Conservation (phyloP, 2,888 invertebrate species). For the Eupithecia subfuscata region DNA sequence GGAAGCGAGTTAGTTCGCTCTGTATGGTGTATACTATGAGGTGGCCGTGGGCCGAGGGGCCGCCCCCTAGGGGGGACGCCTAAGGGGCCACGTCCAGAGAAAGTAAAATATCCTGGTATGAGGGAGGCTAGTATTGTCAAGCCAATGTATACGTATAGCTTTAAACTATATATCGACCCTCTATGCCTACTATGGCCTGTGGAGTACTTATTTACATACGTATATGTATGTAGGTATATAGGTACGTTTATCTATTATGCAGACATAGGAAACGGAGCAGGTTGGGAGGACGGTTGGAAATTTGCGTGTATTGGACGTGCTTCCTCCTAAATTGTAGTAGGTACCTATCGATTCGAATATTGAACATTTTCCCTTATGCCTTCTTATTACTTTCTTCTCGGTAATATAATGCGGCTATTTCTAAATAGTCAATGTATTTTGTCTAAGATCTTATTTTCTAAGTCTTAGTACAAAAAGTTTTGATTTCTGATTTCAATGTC, state of each 20-base stretch:
- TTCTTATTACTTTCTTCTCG: not conserved
- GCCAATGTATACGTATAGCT: constrained; percentile 81
- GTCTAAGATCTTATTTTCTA: not conserved
- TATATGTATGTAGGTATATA: constrained; percentile 54
- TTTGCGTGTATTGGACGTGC: constrained; percentile 70
- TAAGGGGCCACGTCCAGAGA: constrained; percentile 82
- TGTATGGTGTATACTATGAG: constrained; percentile 80
- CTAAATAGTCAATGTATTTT: not conserved
- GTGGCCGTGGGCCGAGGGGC: constrained; percentile 61
- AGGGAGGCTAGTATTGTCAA: constrained; percentile 84
- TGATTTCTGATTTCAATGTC: not conserved
- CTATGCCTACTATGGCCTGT: constrained; percentile 66
- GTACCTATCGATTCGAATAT: constrained; percentile 58
- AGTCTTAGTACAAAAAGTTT: not conserved
- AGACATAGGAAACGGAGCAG: constrained; percentile 80
- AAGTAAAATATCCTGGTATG: constrained; percentile 83
- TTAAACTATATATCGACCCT: constrained; percentile 81
- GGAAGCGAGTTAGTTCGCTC: constrained; percentile 80
- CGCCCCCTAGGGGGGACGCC: constrained; percentile 67
- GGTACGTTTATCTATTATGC: constrained; percentile 80
- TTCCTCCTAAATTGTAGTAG: constrained; percentile 55
- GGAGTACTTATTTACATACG: constrained; percentile 81
- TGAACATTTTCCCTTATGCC: constrained; percentile 28
- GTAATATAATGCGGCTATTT: not conserved
- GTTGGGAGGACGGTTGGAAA: constrained; percentile 71